Evolutionary conservation across 2,888 invertebrate genomes (phyloP).

Genomic region (Omphaloscelis lunosa): DNA sequence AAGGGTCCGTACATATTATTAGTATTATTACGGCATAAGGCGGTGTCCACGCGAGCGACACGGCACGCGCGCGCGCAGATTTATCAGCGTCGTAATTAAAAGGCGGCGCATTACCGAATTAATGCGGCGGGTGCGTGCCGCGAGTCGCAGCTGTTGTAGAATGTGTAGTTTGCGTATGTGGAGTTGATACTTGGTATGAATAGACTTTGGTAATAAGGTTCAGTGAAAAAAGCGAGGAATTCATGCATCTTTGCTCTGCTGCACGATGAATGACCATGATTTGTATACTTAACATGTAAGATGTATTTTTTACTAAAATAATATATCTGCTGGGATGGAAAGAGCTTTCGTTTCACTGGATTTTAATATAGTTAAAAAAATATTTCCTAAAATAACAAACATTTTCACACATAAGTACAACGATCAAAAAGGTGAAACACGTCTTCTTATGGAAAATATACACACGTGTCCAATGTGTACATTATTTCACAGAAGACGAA

Average conservation of each 20-base stretch:
- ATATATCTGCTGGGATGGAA: background rate
- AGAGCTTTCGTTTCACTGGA: background rate
- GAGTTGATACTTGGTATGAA: conserved; percentile 74
- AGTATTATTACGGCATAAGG: conserved; percentile 80
- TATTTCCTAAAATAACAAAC: background rate
- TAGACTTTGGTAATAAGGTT: background rate
- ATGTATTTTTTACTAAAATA: background rate
- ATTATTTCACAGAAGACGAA: background rate
- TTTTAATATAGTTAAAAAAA: too few species aligned
- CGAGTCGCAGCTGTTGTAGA: conserved; percentile 84
- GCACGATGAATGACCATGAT: background rate
- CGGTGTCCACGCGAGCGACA: conserved; percentile 79
- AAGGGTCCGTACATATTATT: conserved; percentile 57
- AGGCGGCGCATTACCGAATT: conserved; percentile 88
- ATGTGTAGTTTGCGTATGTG: conserved; percentile 55
- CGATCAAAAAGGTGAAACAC: background rate
- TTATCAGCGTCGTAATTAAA: conserved; percentile 90
- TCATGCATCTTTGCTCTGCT: background rate
- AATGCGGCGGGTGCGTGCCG: conserved; percentile 85
- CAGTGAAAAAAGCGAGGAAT: background rate
- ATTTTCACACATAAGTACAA: background rate
- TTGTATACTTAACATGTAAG: background rate
- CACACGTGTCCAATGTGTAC: background rate
- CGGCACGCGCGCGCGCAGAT: conserved; percentile 87
- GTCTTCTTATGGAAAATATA: background rate